Evolutionary conservation across 2,888 invertebrate genomes (phyloP), one percentile per base, ranked within the genome.

Genomic region (Xestoiulus laeticollis): DNA sequence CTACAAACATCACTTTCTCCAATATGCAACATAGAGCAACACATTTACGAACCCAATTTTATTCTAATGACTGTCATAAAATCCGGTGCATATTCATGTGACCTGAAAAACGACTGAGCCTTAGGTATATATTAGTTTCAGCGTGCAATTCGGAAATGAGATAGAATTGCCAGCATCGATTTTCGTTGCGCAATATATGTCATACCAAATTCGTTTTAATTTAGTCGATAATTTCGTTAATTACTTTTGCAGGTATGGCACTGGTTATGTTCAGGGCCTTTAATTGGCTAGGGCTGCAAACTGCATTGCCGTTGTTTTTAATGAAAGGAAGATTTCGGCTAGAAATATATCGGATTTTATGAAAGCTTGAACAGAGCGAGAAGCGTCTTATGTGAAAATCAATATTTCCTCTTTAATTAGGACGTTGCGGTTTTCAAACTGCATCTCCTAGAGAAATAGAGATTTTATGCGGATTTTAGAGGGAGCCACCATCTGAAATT

Each of bases 301-400:
- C 84, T 43, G 84, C 84, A 84, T 38, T 84, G 84, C 84, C 8
- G 19, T 84, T 84, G 33, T 84, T n/a, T n/a, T 10, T 38, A 83
- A 38, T 38, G 38, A 32, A 83, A 19, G 8, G 1, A 83, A 38
- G 33, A 84, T 43, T n/a, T 84, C 6, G 33, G 43, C 22, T 14
- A 1, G 10, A 32, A 33, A 43, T 33, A 33, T 84, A 38, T 33
- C 4, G 22, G 43, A 84, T 84, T 84, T 84, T 84, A 33, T 32
- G 22, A 43, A 84, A 84, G 33, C 84, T 84, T 68, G 5, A 5
- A 68, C 68, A n/a, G n/a, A 59, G 19, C 59, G 59, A 59, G 3
- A n/a, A 59, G 10, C 68, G 26, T 68, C 68, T 68, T 68, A 68
- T 26, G 26, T 12, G 68, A 68, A 68, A 68, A 68, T 68, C 68